Evolutionary conservation across 2,797 vertebrate species (phyloP), one percentile per base, ranked within the genome.

Genomic region (Sardinella longiceps): DNA sequence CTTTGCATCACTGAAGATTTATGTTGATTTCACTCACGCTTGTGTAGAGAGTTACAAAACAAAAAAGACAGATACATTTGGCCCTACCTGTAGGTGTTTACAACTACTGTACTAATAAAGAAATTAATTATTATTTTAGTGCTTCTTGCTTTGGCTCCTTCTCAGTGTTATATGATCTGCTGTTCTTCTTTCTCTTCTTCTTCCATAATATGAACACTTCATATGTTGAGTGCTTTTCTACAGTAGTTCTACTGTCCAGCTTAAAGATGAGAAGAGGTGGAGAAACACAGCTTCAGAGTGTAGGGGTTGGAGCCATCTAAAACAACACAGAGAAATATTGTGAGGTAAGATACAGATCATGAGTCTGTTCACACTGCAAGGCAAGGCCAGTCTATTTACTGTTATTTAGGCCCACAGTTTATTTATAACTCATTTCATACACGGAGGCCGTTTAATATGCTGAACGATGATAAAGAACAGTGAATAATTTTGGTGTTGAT

Each of bases 231-330:
- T 53, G n/a, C 14, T 43, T 83, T 74, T 82, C 60, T 50, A n/a
- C n/a, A n/a, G n/a, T n/a, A 15, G 48, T 63, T 84, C 63, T 81
- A 37, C n/a, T n/a, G n/a, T n/a, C n/a, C 46, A 86, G 91, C 91
- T 96, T 95, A 98, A 93, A 98, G 96, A 88, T 97, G 97, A 85
- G 97, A 93, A 74, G 93, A 94, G 11, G 95, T 95, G 89, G 98
- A 99, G 95, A 99, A 99, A 92, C 98, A 99, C 89, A 99, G 96
- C 90, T 99, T 99, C 95, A 99, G 90, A 53, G 98, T 99, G 84
- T 99, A 99, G 4, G 98, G 98, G 90, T 99, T 99, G 89, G 95
- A 96, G 0, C 95, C 95, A 81, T 95, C 95, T 96, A 93, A 33
- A 74, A 39, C 5, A 39, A 33, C 10, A 66, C 1, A n/a, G n/a